phyloP scores from a whole-genome alignment of 2,113 vertebrate species.

The Glaucomys volans region DNA sequence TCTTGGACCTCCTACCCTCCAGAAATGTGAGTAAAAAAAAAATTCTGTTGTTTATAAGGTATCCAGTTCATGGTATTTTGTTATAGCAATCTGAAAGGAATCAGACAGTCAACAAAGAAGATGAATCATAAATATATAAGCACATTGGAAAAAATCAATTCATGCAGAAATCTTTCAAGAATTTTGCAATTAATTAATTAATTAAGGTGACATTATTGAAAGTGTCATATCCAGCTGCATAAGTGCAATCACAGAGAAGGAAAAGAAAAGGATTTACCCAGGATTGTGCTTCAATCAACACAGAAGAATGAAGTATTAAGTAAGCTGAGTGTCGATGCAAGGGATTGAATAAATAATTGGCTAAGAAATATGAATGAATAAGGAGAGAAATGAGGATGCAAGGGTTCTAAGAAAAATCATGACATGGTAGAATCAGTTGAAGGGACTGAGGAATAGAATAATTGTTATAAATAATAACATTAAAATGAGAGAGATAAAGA shows the following conservation, averaged over 20 bases:
- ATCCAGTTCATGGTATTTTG: neutral
- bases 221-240: neutral
- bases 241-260: neutral
- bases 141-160: neutral
- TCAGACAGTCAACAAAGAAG: neutral
- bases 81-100: neutral
- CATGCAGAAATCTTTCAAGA: neutral
- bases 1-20: neutral
- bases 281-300: no score
- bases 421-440: neutral
- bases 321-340: neutral
- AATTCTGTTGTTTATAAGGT: neutral
- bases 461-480: neutral
- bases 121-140: neutral
- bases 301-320: neutral
- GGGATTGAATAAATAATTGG: neutral
- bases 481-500: neutral
- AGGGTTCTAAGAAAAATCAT: slow-evolving; percentile 28
- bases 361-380: neutral
- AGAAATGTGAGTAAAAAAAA: neutral
- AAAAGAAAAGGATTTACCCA: neutral
- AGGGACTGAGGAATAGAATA: neutral
- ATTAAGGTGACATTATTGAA: neutral
- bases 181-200: neutral
- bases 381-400: neutral